Evolutionary conservation across 2,797 vertebrate species (phyloP), one percentile per base, ranked within the genome.

Genomic region (Holocentrus rufus): DNA sequence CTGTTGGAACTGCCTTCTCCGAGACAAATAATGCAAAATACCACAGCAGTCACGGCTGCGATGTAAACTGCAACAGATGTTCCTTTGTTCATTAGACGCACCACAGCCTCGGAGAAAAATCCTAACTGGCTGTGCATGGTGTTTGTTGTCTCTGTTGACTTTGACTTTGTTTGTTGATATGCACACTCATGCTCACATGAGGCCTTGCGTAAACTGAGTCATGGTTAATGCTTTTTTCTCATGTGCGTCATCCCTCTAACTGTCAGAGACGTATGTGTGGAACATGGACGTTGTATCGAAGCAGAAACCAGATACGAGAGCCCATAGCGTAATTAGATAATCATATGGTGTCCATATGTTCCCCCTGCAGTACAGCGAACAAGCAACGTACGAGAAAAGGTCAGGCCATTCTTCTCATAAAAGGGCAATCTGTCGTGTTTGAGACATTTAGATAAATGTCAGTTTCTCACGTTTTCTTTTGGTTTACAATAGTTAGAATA

Each of bases 61-160:
- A 52, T 52, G 17, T 72, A 63, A 83, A 62, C 72, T 7, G 7
- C 58, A 84, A 50, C 83, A 81, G 72, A 79, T 81, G 59, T 44
- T n/a, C 63, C 52, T 74, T 46, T 64, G 73, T 81, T 30, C 36
- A 39, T 9, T 39, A 58, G 54, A 67, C 71, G 56, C 66, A 53
- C 34, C 2, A 10, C 34, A 50, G 31, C 36, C 25, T 59, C 36
- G 36, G 36, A 39, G 36, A 39, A 8, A 7, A 34, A 34, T 7
- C 36, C 36, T 10, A 39, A 39, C 36, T 39, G 2, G 36, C 36
- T 9, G 36, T 39, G 36, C 36, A 39, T 39, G 36, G 36, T 39
- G 36, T 39, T 9, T 10, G 7, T 39, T 39, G 36, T 39, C 36
- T 39, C 11, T 39, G 36, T 39, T 39, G 36, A 39, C 36, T 39